Percentiles rank a stretch among this genome's conserved stretches.
phyloP scores from a whole-genome alignment of 2,888 invertebrate genomes.

The Nasonovia ribisnigri region DNA sequence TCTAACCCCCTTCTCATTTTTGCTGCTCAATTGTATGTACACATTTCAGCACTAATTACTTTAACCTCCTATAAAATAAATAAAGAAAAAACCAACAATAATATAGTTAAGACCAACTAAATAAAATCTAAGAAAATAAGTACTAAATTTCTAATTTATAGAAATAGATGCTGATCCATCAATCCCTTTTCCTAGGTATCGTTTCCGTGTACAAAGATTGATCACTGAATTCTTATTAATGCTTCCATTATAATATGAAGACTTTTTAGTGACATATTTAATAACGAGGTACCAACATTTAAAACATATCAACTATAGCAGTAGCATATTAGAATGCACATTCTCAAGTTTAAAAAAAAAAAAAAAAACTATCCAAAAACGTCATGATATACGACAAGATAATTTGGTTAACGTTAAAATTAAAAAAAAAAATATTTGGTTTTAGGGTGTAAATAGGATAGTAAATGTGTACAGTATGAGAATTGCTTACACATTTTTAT shows the following conservation, averaged over 20 bases:
- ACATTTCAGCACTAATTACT: no score
- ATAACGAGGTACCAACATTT: background rate
- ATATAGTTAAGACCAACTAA: no score
- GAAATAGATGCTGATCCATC: background rate
- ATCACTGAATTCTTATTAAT: background rate
- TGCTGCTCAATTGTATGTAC: no score
- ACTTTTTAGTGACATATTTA: background rate
- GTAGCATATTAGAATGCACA: no score
- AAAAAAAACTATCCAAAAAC: background rate
- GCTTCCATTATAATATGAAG: background rate
- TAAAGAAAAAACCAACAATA: no score
- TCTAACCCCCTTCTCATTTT: no score
- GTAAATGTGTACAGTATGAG: background rate
- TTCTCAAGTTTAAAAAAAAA: background rate
- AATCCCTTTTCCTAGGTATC: background rate
- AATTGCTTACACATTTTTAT: background rate
- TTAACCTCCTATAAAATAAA: no score
- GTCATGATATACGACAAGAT: background rate
- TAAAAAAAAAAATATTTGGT: background rate
- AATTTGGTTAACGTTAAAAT: background rate
- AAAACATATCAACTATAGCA: background rate
- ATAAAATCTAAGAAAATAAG: no score
- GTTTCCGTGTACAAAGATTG: background rate
- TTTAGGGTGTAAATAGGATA: background rate
- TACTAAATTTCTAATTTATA: no score